Base-by-base conservation (phyloP, 2,797 vertebrate species). In the Spea hammondii region DNA sequence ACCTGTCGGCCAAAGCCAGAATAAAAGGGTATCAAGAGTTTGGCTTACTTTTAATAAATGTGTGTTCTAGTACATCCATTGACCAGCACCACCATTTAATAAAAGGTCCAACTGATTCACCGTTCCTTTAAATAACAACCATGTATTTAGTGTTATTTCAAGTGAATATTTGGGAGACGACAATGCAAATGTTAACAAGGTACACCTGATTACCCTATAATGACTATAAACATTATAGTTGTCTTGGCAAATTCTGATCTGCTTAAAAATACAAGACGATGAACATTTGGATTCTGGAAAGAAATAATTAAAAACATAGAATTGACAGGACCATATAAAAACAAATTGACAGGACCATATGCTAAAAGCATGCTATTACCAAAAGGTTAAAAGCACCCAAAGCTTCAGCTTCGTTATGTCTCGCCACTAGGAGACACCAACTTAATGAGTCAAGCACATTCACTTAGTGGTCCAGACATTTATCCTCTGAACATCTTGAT, bases 331-430 rank as follows among this genome's bases (percentile, higher is more conserved):
- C 72, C 76, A 59, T 17, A 59, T 32, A 14, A 72, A 14, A 46
- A 48, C n/a, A n/a, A 32, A 57, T 50, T 80, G 68, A 72, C 72
- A 71, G 46, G 79, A 67, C 72, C 76, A 59, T 17, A 71, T 71
- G 76, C 73, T 76, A 80, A 76, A 76, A 80, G 79, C 79, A 65
- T 80, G 68, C 79, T 51, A 80, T 80, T 80, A 80, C 66, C 62
- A 65, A 72, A 67, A 80, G 68, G 79, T 76, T 76, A 80, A 80
- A 72, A 80, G 79, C 74, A 65, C 68, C 44, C 9, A 13, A 32
- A 66, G 79, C 68, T 66, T 80, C 74, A 68, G n/a, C 62, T 67
- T 53, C 48, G 59, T 14, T 32, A 51, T 76, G 79, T 80, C 79
- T 76, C 68, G 69, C 79, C 79, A 76, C 79, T 44, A 80, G 79